Evolutionary conservation across 2,888 invertebrate genomes (phyloP), one percentile per base, ranked within the genome.

Genomic region (Lobophora halterata): DNA sequence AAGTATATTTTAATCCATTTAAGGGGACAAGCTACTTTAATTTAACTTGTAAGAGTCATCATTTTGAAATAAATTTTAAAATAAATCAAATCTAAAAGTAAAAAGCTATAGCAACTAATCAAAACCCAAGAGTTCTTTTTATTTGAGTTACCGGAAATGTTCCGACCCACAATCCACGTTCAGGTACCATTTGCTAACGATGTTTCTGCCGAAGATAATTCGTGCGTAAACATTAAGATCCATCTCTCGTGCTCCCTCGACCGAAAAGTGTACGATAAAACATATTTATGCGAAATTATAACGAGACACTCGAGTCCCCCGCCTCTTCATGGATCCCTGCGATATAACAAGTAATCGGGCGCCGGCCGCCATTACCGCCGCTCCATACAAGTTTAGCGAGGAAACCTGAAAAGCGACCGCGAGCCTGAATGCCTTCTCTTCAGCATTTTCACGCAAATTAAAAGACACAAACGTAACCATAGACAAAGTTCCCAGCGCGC

Each of bases 371-470:
- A 64, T 68, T 65, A 68, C 61, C 46, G 52, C 55, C 53, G 55
- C 55, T 60, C 52, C 41, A 69, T 65, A 70, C 75, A 70, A 65
- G 71, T 76, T 36, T 72, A 74, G 58, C 64, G 61, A 60, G 58
- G 55, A 60, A 65, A 55, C 50, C 54, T 78, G 73, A 75, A 81
- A 79, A 71, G 68, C 71, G 65, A 62, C 65, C 65, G 53, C 54
- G 39, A 77, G 70, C 58, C 55, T 64, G 68, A 65, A 73, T 74
- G 68, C 77, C 74, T 64, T 71, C 78, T 75, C 72, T 65, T 70
- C 75, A 75, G 73, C 80, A 82, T 82, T 85, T 86, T 83, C 69
- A 81, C 82, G 78, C 81, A 83, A 86, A 87, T 86, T 85, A 85
- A 87, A 85, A 86, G 79, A 82, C 75, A 77, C 78, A 79, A 78